Base-by-base conservation (phyloP, 2,888 invertebrate species). In the Hirtodrosophila trivittata region DNA sequence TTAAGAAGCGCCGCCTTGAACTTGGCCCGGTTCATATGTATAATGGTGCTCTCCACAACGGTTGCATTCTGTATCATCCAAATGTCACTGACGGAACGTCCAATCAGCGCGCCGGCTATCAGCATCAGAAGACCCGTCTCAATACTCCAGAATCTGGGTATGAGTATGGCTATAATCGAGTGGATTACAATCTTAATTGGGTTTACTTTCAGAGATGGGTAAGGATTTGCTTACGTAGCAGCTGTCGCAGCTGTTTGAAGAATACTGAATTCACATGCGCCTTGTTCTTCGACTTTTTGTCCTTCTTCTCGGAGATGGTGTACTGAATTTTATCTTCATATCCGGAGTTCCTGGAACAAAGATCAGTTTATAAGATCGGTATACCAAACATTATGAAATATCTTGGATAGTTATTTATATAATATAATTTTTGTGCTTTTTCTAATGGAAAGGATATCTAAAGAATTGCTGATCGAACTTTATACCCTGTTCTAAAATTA, bases 61-160 rank as follows among this genome's bases (percentile, higher is more conserved):
- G 99, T 99, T 8, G 97, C 96, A 89, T 96, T 97, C 87, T 97
- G 95, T 77, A 99, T 99, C 92, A 99, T 94, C 98, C 98, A 99
- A 49, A 99, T 93, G 91, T 99, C 99, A 88, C 98, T 98, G 75
- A 97, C 93, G 0, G 99, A 98, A 75, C 98, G 93, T 1, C 96
- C 94, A 14, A 98, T 93, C 35, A 99, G 92, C 3, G 97, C 94
- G 3, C 92, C 88, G 0, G 98, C 98, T 5, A 97, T 94, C 16
- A 97, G 89, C 8, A 93, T 66, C 87, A 97, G 92, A 66, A 95
- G 93, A 3, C 94, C 95, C 69, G 93, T 92, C 91, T 98, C 98
- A 56, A 94, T 91, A 8, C 95, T 93, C 90, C 95, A 93, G 82
- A 95, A 89, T 38, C 96, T 94, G 3, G 98, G 98, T 58, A 98